Evolutionary conservation across 1,140 invertebrate species (phyloP), one percentile per base, ranked within the genome.

Genomic region (Papilio polyxenes): DNA sequence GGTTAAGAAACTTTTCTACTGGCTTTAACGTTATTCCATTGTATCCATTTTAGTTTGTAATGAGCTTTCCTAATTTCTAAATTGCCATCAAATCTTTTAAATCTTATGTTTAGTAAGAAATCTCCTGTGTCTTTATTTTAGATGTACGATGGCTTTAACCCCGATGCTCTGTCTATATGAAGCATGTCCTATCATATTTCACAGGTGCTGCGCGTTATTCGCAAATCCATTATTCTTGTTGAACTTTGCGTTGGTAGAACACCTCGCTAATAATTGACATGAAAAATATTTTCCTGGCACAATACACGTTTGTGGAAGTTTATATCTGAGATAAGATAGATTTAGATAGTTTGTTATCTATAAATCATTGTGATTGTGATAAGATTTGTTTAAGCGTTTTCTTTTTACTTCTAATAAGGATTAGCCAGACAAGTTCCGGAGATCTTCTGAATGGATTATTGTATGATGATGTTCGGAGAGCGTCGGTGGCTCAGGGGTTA

Each of bases 141-240:
- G 56, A 59, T 20, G 62, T 37, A 9, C 13, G 23, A 31, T 65
- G 31, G 10, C 62, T 65, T 37, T 13, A 40, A 17, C 13, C 31
- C 56, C 9, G 13, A 51, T 3, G 49, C n/a, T 15, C 17, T 59
- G 56, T 20, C n/a, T 59, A 20, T 59, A 31, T 51, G 48, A 56
- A 76, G 20, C 48, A 75, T 83, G 17, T 74, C 65, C 6, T 2
- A 62, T 17, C 40, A 51, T 81, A 79, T 72, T 59, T 79, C 82
- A 79, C 82, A 78, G 49, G 79, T 81, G 72, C 82, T 37, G 9
- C 82, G 59, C 65, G 82, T 78, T 78, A 79, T 80, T 78, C 48
- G 80, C 75, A 37, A 75, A 81, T 81, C 48, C 75, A 83, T 83
- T 62, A 83, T 31, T 79, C 15, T 17, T 17, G 51, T 62, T 79